These are phyloP conservation scores for Metellina segmentata DNA, from an alignment of 2,888 invertebrate genomes.

Conservation along the genomic window DNA sequence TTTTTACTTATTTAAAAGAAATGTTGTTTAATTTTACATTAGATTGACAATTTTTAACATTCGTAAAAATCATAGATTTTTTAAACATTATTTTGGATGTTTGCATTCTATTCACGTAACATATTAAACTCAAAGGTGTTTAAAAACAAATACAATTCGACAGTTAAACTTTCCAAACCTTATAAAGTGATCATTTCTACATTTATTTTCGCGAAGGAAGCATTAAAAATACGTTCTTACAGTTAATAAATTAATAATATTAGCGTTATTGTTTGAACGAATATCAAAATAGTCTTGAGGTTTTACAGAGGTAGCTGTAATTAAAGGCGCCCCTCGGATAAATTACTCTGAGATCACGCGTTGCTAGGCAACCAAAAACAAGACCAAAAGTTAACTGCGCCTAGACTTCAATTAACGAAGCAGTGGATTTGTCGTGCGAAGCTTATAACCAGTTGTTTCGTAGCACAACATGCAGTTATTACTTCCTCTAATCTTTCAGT, in stretches of 20 bases:
- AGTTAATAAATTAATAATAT: background rate
- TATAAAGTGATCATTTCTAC: no score
- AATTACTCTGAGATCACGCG: background rate
- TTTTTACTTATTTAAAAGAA: no score
- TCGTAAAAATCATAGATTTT: no score
- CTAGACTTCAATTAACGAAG: slow-evolving; percentile 3
- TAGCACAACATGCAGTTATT: background rate
- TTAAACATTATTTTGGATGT: no score
- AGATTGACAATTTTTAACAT: no score
- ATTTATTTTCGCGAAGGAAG: no score
- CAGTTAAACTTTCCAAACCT: no score
- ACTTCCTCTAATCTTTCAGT: background rate
- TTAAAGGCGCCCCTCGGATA: background rate
- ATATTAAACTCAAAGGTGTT: no score
- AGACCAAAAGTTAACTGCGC: background rate
- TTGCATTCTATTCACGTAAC: no score
- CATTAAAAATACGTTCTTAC: no score
- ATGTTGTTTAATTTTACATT: no score
- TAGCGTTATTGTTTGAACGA: background rate
- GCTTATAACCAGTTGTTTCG: background rate
- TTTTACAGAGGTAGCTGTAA: background rate
- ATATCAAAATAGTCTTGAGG: background rate
- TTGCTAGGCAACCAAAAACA: background rate
- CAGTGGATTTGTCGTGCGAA: background rate
- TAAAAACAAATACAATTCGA: no score